Conservation (phyloP, 2,888 invertebrate genomes). For the Apomyelois bistriatella region DNA sequence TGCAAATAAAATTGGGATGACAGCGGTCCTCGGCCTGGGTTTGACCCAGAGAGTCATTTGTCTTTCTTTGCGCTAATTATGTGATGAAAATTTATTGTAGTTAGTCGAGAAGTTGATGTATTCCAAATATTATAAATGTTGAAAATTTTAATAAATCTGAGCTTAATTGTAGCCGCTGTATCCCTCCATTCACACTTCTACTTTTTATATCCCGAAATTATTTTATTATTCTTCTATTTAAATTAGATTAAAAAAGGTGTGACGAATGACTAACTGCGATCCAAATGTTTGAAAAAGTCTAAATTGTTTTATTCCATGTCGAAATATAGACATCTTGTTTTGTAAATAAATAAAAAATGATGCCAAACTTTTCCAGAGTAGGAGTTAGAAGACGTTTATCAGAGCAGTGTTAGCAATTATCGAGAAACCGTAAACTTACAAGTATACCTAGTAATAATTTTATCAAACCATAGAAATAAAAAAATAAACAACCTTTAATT, state of each 20-base stretch:
- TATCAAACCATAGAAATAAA: not conserved
- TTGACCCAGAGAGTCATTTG: slow-evolving; percentile 51
- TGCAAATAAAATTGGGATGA: slow-evolving; percentile 14
- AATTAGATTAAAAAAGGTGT: no score
- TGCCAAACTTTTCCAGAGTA: no score
- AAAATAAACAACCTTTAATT: not conserved
- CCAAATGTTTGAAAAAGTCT: no score
- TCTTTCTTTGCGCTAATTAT: slow-evolving; percentile 67
- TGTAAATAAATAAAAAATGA: no score
- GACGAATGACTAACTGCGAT: no score
- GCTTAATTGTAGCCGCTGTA: not conserved
- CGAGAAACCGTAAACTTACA: no score
- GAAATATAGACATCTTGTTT: no score
- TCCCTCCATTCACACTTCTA: not conserved
- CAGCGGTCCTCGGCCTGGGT: slow-evolving; percentile 3
- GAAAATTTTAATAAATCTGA: not conserved
- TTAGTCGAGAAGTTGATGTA: not conserved
- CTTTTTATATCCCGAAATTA: no score
- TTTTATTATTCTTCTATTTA: no score
- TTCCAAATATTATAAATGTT: not conserved
- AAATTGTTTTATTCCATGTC: no score
- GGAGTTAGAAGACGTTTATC: no score
- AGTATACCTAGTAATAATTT: not conserved
- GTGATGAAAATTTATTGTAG: slow-evolving; percentile 61
- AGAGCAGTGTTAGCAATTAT: no score